phyloP scores from a whole-genome alignment of 2,113 vertebrate genomes.

The Okapia johnstoni region DNA sequence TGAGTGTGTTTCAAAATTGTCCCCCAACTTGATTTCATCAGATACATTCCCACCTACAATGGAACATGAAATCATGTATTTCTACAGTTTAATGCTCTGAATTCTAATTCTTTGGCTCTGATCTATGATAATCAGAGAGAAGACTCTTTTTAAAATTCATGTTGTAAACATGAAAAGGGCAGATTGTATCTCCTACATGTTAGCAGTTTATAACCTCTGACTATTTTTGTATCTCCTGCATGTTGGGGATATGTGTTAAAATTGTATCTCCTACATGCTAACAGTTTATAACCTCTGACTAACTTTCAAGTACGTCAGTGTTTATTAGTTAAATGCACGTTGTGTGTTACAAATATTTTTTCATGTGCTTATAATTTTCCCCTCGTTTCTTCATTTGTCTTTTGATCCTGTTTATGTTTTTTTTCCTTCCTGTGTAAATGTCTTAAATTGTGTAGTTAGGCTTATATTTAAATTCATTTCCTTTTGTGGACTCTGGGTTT shows the following conservation, averaged over 20 bases:
- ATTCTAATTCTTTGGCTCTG: neutral
- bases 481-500: neutral
- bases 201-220: neutral
- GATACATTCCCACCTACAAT: neutral
- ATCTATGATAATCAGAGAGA: neutral
- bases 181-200: neutral
- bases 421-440: neutral
- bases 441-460: neutral
- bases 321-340: neutral
- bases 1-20: neutral
- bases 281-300: neutral
- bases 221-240: neutral
- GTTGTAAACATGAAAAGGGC: neutral
- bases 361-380: neutral
- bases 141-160: neutral
- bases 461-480: constrained; percentile 9
- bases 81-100: neutral
- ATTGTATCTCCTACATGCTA: no score
- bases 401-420: neutral
- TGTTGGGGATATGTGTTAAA: no score
- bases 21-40: neutral
- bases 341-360: neutral
- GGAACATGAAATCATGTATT: neutral
- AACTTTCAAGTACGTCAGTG: constrained; percentile 6
- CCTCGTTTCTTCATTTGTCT: neutral